These are phyloP conservation scores for Leuciscus idus DNA, from an alignment of 2,113 vertebrate genomes.

Conservation along the genomic window DNA sequence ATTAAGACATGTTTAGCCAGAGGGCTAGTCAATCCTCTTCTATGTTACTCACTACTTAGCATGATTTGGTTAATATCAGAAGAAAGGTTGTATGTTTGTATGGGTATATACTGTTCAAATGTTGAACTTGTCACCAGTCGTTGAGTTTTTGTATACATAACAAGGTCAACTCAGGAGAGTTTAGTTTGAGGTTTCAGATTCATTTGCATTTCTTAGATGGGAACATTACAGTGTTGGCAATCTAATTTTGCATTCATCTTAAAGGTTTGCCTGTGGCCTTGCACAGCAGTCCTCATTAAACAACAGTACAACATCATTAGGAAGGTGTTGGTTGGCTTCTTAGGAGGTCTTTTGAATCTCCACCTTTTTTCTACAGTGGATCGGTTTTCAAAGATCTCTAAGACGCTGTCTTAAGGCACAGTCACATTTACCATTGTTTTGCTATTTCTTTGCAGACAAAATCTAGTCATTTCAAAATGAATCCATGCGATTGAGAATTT, in stretches of 20 bases:
- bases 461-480: neutral
- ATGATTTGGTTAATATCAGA: slow-evolving; percentile 20
- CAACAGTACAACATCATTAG: slow-evolving; percentile 52
- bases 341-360: neutral
- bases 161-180: neutral
- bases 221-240: neutral
- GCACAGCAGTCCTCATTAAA: slow-evolving; percentile 54
- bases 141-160: slow-evolving; percentile 9
- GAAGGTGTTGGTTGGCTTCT: slow-evolving; percentile 16
- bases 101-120: neutral
- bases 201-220: neutral
- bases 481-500: neutral
- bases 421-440: slow-evolving; percentile 11
- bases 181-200: slow-evolving; percentile 8
- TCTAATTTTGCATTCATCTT: slow-evolving; percentile 58
- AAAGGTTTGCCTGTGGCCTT: slow-evolving; percentile 50
- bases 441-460: neutral
- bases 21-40: slow-evolving; percentile 58
- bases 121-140: neutral
- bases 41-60: slow-evolving; percentile 23
- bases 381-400: slow-evolving; percentile 27
- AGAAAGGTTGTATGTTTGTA: neutral
- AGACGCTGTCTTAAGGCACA: neutral
- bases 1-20: slow-evolving; percentile 61
- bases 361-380: neutral